phyloP scores from a whole-genome alignment of 2,113 vertebrate genomes.

The Mesembrinibis cayennensis region DNA sequence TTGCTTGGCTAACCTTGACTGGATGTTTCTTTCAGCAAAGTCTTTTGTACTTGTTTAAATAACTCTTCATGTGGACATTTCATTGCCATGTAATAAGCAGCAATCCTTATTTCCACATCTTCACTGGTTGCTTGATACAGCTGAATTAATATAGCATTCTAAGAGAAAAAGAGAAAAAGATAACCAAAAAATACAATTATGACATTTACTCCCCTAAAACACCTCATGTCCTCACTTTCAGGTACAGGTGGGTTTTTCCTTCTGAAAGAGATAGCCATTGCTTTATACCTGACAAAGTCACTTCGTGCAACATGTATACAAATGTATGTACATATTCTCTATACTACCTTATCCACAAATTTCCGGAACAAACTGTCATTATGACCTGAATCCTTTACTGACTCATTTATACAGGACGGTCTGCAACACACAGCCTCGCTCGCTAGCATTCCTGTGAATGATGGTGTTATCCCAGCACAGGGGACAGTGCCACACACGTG shows the following conservation, averaged over 20 bases:
- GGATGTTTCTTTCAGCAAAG: slow-evolving; percentile 79
- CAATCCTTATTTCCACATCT: slow-evolving; percentile 84
- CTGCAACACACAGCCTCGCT: not conserved
- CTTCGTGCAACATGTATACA: not conserved
- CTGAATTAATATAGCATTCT: slow-evolving; percentile 78
- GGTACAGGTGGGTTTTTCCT: not conserved
- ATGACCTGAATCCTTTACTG: not conserved
- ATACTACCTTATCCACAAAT: not conserved
- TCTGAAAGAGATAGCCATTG: not conserved
- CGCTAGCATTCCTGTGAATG: not conserved
- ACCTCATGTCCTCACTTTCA: not conserved
- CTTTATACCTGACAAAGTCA: not conserved
- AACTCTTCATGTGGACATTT: slow-evolving; percentile 78
- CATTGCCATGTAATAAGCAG: slow-evolving; percentile 85
- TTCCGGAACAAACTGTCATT: not conserved
- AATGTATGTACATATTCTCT: not conserved
- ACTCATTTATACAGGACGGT: not conserved
- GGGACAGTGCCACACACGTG: not conserved
- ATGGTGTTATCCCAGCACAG: not conserved
- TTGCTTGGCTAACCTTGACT: slow-evolving; percentile 80
- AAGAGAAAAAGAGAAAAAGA: slow-evolving; percentile 6
- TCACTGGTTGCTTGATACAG: slow-evolving; percentile 78
- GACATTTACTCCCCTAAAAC: not conserved
- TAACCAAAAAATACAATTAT: not conserved
- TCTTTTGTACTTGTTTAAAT: slow-evolving; percentile 76